Base-by-base conservation (phyloP, 2,888 invertebrate species). In the Melolontha melolontha region DNA sequence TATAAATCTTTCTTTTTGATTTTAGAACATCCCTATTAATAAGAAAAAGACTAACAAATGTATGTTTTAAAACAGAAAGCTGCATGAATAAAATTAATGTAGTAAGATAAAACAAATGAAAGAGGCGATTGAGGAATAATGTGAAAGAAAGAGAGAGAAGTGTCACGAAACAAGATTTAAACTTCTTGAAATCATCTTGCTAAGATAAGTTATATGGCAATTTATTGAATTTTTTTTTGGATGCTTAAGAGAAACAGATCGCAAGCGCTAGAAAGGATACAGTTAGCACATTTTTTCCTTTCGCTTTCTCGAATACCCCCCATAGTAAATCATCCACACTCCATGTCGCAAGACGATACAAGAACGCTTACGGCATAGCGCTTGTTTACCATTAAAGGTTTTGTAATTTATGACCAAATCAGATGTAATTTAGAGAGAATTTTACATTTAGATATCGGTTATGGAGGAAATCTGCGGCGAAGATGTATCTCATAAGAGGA, bases 341-440 rank as follows among this genome's bases (percentile, higher is more conserved):
- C 52, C 52, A 52, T 17, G 52, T 54, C 39, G 52, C 52, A 54
- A 34, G 39, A 27, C 52, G 52, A 52, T 52, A 52, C 52, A 34
- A 52, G 34, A 14, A 52, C 12, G 51, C 51, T 52, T 34, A 39
- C 52, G 39, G 39, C 52, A 14, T 14, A 39, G 49, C 29, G 49
- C 44, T 62, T 49, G 47, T 49, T 47, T 49, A 49, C 62, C 54
- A 54, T 47, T 41, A 42, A 59, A 59, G 42, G 16, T 52, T 54
- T 54, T 65, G 41, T 34, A 65, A 65, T 65, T 54, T 65, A 65
- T 44, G 65, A 54, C 29, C 29, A 62, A 62, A 62, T 62, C 49
- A 47, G 62, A 62, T 40, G 17, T 34, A 51, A 51, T 64, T 50
- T 51, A 64, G 22, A 42, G 17, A 41, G 59, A 59, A 42, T 42